Base-by-base conservation (phyloP, 2,888 invertebrate species). In the Drosophila sordidapex region DNA sequence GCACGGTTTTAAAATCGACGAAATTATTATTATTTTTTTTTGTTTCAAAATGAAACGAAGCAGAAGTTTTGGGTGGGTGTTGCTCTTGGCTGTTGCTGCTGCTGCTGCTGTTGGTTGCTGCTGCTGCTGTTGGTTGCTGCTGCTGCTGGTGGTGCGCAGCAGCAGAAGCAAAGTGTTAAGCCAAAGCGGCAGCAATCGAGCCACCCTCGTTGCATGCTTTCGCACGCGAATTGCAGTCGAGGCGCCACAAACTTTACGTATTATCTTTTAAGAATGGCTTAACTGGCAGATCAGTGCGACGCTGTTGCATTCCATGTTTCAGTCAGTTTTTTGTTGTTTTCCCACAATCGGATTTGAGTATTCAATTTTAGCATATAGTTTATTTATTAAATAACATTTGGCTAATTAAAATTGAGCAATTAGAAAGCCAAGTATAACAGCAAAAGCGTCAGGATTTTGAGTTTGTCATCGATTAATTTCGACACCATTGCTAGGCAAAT, bases 31-130 rank as follows among this genome's bases (percentile, higher is more conserved):
- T 89, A 89, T 88, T 69, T 29, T 0, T 29, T 66, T 79, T 79
- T 83, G 74, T 82, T 46, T 5, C 66, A 69, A 80, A 86, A 89
- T 79, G 76, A 84, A 83, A 76, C 88, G 83, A 81, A 73, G 79
- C 74, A 56, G 54, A 51, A 79, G 49, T 13, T 36, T 70, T 74
- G 65, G 62, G 60, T 68, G 81, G 61, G 67, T 54, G 74, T 25
- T 71, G 70, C 61, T 53, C 53, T 43, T 61, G 56, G 63, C 29
- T 69, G 61, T 2, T 52, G 49, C 27, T 27, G 54, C 27, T 27
- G 54, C n/a, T 67, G 40, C 27, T 33, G 59, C 40, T 61, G 21
- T 1, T 56, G 49, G 67, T 25, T 27, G 60, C 15, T 63, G 27
- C 3, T 27, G n/a, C 40, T 52, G 35, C 65, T 82, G 82, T 74